A percentile compares a stretch with the other conserved stretches of the same genome.
Evolutionary conservation across 1,140 invertebrate species (phyloP).

Genomic region (Pantala flavescens): DNA sequence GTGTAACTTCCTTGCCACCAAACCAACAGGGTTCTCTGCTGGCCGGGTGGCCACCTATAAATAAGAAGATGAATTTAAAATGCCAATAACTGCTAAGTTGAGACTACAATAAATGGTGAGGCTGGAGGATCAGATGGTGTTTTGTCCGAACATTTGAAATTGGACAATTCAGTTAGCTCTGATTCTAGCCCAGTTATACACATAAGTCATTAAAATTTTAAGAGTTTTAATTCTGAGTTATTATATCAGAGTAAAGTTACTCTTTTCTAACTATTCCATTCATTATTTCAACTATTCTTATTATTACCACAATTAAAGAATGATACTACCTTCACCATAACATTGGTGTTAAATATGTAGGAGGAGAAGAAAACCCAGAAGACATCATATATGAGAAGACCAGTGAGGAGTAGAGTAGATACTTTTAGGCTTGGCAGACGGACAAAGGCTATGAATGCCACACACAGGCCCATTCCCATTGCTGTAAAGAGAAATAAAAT

Average conservation of each 20-base stretch:
- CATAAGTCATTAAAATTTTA: no score
- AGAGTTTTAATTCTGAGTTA: no score
- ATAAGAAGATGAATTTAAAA: conserved; percentile 15
- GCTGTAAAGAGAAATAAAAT: conserved; percentile 43
- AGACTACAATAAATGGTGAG: no score
- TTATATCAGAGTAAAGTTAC: no score
- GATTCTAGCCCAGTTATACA: no score
- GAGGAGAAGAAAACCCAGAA: conserved; percentile 99
- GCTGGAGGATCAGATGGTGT: no score
- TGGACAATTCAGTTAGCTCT: no score
- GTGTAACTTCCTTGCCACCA: conserved; percentile 84
- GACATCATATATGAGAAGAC: conserved; percentile 91
- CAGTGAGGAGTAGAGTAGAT: conserved; percentile 86
- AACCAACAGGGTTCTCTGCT: conserved; percentile 91
- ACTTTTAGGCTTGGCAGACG: conserved; percentile 92
- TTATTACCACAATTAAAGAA: no score
- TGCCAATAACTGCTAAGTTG: no score
- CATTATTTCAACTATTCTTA: no score
- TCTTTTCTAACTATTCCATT: no score
- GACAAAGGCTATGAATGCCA: conserved; percentile 94
- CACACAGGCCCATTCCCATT: conserved; percentile 93
- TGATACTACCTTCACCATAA: conserved; percentile 83
- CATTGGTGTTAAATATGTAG: conserved; percentile 96
- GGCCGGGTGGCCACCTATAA: conserved; percentile 68
- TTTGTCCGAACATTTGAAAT: no score